Conservation (phyloP, 2,113 vertebrate genomes). For the Pedetes capensis region DNA sequence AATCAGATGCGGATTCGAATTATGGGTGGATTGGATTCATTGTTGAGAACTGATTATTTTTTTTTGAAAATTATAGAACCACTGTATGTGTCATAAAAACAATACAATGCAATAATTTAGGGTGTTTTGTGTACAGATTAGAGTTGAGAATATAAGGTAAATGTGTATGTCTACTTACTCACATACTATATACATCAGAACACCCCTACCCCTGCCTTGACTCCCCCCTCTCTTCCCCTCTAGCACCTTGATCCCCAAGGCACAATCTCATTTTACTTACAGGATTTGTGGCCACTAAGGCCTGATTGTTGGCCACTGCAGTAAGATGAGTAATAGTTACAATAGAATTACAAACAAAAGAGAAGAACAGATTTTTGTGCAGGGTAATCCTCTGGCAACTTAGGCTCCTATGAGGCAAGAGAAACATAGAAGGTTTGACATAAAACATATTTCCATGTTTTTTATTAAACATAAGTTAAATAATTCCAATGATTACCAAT, state of each 20-base stretch:
- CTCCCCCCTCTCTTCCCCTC: not conserved
- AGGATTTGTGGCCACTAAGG: conserved; percentile 92
- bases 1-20: too few relatives aligned
- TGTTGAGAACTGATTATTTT: too few relatives aligned
- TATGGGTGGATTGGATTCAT: too few relatives aligned
- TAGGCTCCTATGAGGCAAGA: conserved; percentile 89
- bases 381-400: conserved; percentile 99
- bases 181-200: too few relatives aligned
- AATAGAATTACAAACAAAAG: conserved; percentile 95
- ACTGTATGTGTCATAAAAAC: too few relatives aligned
- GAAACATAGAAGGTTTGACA: conserved; percentile 66
- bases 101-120: too few relatives aligned
- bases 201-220: rapidly evolving
- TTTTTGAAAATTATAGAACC: too few relatives aligned
- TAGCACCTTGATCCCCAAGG: not conserved
- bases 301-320: conserved; percentile 93
- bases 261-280: conserved; percentile 83
- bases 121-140: too few relatives aligned
- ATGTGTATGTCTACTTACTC: too few relatives aligned
- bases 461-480: not conserved
- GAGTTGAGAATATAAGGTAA: too few relatives aligned
- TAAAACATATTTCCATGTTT: not conserved
- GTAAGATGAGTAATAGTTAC: conserved; percentile 94
- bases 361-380: conserved; percentile 99
- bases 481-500: not conserved